Base-by-base conservation (phyloP, 2,113 vertebrate genomes). In the Pollimyrus isidori region DNA sequence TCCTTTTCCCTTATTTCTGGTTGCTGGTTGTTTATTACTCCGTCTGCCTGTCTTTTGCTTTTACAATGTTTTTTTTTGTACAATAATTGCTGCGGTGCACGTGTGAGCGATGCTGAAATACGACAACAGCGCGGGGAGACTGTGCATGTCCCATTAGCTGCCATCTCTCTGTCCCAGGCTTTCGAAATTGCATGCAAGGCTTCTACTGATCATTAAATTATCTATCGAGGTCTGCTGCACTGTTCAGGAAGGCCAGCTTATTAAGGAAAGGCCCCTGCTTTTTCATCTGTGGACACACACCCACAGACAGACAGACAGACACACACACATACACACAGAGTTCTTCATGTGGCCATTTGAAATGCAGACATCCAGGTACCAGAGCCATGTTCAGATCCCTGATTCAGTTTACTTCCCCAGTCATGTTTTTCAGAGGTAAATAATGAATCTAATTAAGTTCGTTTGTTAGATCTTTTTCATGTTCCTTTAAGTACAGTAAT, bases 151-250 rank as follows among this genome's bases (percentile, higher is more conserved):
- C 88, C 90, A 91, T 93, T 91, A 86, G 90, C 83, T 56, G 62
- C 90, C 82, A 69, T 82, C 52, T 46, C 30, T 45, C 45, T 90
- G 35, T 90, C 91, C 90, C 86, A 88, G 86, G 85, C 85, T 94
- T 94, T 92, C 93, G 87, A 90, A 91, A 86, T 84, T 87, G 76
- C 90, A 80, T 87, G 73, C 91, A 86, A 87, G 58, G 91, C 91
- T 90, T 90, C 91, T 89, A 69, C 21, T 83, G 88, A 89, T 94
- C 92, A 95, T 95, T 95, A 94, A 94, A 95, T 96, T 94, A 95
- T 86, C 89, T 92, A 91, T 91, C 90, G 88, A 92, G 92, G 92
- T 91, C 91, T 92, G 92, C 88, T 88, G 89, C 89, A 91, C 89
- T 90, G 90, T 90, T 91, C 92, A 92, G 93, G 91, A 93, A 93